Evolutionary conservation across 2,797 vertebrate genomes (phyloP).

Genomic region (Pagetopsis macropterus): DNA sequence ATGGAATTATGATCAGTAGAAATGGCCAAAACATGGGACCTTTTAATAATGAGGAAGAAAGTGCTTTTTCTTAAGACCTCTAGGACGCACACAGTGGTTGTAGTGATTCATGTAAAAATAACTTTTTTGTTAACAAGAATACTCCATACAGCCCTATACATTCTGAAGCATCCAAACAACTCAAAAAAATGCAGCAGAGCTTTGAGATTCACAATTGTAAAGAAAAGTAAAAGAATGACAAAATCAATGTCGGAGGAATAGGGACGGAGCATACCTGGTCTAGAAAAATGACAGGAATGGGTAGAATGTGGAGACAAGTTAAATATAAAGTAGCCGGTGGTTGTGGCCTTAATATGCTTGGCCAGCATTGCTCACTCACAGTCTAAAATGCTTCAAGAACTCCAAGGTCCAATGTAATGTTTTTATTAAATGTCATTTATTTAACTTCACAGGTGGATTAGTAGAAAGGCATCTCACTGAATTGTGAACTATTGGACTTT

Average conservation of each 20-base stretch:
- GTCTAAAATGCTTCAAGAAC: not conserved
- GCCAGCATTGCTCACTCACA: not conserved
- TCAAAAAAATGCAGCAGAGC: not conserved
- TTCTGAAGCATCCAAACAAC: not conserved
- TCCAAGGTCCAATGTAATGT: not conserved
- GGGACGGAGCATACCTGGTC: constrained; percentile 8
- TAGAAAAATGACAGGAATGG: constrained; percentile 33
- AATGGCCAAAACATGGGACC: too few relatives aligned
- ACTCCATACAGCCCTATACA: not conserved
- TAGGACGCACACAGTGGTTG: not conserved
- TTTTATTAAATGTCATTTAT: too few relatives aligned
- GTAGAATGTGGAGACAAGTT: constrained; percentile 29
- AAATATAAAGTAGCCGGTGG: constrained; percentile 2
- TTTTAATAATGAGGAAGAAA: not conserved
- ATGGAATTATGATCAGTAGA: too few relatives aligned
- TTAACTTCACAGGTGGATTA: too few relatives aligned
- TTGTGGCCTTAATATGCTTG: not conserved
- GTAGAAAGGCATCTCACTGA: too few relatives aligned
- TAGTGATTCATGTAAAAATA: not conserved
- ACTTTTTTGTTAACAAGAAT: not conserved
- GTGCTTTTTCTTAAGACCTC: not conserved
- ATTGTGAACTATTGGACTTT: too few relatives aligned
- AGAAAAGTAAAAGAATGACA: not conserved
- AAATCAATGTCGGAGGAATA: not conserved
- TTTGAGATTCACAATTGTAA: not conserved